A percentile compares a stretch with the other conserved stretches of the same genome.
phyloP scores from a whole-genome alignment of 2,888 invertebrate genomes.

The Acanthosepion esculentum region DNA sequence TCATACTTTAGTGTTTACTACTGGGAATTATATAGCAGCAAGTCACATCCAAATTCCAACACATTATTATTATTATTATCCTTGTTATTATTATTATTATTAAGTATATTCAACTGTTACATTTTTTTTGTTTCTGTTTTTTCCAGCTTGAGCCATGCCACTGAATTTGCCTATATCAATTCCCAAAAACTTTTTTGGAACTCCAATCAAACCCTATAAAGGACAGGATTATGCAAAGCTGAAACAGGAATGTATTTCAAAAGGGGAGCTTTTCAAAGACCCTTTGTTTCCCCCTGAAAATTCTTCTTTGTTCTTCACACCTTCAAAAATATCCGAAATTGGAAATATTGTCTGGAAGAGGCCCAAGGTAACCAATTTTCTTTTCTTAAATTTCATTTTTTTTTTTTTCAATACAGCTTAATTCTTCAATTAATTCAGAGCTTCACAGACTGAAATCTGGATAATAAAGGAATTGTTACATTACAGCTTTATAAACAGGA shows the following conservation, averaged over 20 bases:
- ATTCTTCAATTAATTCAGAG: neutral
- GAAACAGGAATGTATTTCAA: slow-evolving; percentile 74
- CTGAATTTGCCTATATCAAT: slow-evolving; percentile 34
- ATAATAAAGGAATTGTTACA: no score
- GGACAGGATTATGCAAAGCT: slow-evolving; percentile 77
- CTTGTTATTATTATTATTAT: no score
- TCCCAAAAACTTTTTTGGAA: slow-evolving; percentile 61
- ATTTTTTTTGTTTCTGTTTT: neutral
- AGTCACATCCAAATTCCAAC: no score
- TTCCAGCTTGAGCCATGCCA: slow-evolving; percentile 24
- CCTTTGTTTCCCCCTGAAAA: slow-evolving; percentile 78
- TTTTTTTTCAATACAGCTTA: neutral
- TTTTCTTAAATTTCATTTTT: neutral
- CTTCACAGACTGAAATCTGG: no score
- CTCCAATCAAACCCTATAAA: slow-evolving; percentile 73
- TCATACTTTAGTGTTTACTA: no score
- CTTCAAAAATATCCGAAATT: slow-evolving; percentile 61
- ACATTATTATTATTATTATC: no score
- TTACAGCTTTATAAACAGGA: no score
- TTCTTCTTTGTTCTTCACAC: slow-evolving; percentile 68
- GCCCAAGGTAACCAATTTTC: slow-evolving; percentile 66
- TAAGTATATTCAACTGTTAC: neutral
- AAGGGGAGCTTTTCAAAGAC: slow-evolving; percentile 77
- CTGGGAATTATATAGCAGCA: no score
- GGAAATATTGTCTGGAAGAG: slow-evolving; percentile 73